phyloP scores from a whole-genome alignment of 2,797 vertebrate species.

The Gymnothorax javanicus region DNA sequence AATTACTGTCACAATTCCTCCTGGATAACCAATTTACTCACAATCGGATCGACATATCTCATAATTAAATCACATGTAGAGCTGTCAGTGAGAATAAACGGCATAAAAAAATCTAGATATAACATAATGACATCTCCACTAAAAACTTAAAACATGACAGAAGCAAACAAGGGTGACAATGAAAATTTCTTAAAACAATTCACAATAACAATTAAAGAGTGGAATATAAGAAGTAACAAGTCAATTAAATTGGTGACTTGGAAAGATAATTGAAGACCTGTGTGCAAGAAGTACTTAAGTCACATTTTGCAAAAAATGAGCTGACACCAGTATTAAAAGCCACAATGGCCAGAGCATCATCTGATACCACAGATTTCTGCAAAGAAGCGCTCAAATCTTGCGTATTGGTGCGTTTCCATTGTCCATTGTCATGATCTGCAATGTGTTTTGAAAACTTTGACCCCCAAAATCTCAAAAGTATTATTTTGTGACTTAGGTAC shows the following conservation, averaged over 20 bases:
- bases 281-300: too few species aligned
- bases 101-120: not conserved
- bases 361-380: too few species aligned
- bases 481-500: too few species aligned
- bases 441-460: too few species aligned
- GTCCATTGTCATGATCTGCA: too few species aligned
- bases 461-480: too few species aligned
- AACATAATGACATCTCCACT: not conserved
- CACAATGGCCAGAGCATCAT: too few species aligned
- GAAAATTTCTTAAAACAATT: not conserved
- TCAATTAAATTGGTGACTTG: not conserved
- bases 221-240: not conserved
- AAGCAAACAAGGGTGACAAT: not conserved
- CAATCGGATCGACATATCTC: not conserved
- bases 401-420: too few species aligned
- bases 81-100: constrained; percentile 8
- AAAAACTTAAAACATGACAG: not conserved
- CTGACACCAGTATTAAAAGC: too few species aligned
- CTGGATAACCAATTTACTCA: constrained; percentile 6
- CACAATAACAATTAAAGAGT: not conserved
- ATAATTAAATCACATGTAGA: not conserved
- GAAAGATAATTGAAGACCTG: not conserved
- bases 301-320: too few species aligned
- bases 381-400: too few species aligned
- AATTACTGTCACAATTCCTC: constrained; percentile 7